Base-by-base conservation (phyloP, 2,797 vertebrate species). In the Taeniopygia guttata region DNA sequence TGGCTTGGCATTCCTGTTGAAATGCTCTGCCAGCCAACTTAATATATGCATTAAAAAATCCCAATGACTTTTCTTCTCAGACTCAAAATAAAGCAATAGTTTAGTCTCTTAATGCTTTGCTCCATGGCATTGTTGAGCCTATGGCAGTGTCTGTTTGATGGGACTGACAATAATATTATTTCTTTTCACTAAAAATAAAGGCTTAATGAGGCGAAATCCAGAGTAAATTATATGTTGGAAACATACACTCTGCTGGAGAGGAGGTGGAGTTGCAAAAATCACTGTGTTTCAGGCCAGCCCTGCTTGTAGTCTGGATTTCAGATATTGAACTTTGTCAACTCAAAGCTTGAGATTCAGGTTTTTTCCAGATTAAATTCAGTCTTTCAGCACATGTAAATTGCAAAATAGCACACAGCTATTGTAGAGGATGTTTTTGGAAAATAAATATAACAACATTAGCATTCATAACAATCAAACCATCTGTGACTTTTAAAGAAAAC, bases 181-280 rank as follows among this genome's bases (percentile, higher is more conserved):
- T 97, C 96, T 81, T 97, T 97, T 96, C 92, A 95, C 90, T 95
- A 96, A 96, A 95, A 96, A 96, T 96, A 96, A 60, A 80, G 92
- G 56, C 86, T 96, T 95, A 97, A 94, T 78, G 94, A 94, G 89
- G 93, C 84, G 20, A 97, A 97, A 95, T 89, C 40, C 79, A 60
- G 86, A 95, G 91, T 91, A 98, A 98, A 98, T 98, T 97, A 97
- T 80, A 96, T 62, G 84, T 85, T 95, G 75, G 95, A 93, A 97
- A 82, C 82, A 92, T 64, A 68, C 10, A 20, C 74, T 94, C 70
- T 95, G 93, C 84, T 96, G 60, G 74, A 95, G 52, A 89, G 36
- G n/a, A 73, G 91, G 84, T 52, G 74, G 63, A 74, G 83, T 90
- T 79, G 48, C 67, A 90, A 87, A 90, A 92, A 80, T 56, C 73